Evolutionary conservation across 37 sponge, comb jelly and placozoan genomes (phyloP), one percentile per base, ranked within the genome.

Genomic region (Chondrosia reniformis): DNA sequence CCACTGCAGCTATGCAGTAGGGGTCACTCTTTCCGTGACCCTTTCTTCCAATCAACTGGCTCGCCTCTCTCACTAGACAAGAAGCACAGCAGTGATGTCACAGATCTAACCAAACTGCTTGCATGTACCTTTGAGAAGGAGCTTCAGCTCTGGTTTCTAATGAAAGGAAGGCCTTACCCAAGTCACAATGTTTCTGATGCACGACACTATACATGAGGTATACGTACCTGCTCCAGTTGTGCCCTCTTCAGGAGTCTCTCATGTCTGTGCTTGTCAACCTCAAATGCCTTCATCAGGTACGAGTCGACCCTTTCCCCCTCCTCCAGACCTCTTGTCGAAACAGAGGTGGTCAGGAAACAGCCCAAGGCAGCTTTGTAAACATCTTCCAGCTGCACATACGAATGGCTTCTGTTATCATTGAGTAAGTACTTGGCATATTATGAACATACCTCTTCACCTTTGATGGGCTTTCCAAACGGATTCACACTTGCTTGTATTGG

Each of bases 1-100:
- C 36, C 24, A 69, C 43, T 31, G 72, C 72, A 3, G 42, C 44
- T 39, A 43, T 69, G 72, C 72, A 69, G 72, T 69, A 69, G 0
- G 72, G 72, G 36, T 69, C 72, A 69, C 72, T 69, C 72, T 69
- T 69, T 13, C 72, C 72, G 22, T 69, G 72, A n/a, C 72, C 72
- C 13, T 69, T 69, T 8, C 72, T 41, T 13, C 44, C 72, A 0
- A 69, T 69, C 72, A 69, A 25, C 25, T 40, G 41, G 36, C 42
- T 44, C 21, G 72, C 72, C 36, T 38, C 25, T 21, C n/a, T 40
- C 72, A 69, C 72, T 69, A 15, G 52, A 49, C n/a, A n/a, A n/a
- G n/a, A n/a, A n/a, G 27, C 58, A 56, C 27, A 6, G 27, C 3
- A 6, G 58, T 56, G 27, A 56, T 56, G 58, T 56, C 25, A 56